Conservation (phyloP, 2,113 vertebrate species). For the Pheucticus melanocephalus region DNA sequence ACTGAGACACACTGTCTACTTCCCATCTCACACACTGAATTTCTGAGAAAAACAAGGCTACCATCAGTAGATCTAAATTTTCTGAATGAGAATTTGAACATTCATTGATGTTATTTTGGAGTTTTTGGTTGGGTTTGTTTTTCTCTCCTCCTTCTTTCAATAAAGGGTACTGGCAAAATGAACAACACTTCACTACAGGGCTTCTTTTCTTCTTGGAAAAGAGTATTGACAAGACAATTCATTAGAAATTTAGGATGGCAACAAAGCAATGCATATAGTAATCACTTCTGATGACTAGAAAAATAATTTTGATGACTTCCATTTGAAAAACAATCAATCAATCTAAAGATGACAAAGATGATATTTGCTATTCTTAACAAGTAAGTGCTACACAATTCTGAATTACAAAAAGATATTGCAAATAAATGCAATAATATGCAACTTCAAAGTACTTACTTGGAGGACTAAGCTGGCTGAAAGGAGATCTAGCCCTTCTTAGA, state of each 20-base stretch:
- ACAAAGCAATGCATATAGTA: background rate
- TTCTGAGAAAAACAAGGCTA: background rate
- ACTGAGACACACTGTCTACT: background rate
- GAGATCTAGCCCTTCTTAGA: conserved; percentile 63
- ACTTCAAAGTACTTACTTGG: conserved; percentile 54
- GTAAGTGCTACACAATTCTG: background rate
- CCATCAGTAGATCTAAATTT: background rate
- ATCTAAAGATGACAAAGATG: background rate
- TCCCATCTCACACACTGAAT: background rate
- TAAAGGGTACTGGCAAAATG: background rate
- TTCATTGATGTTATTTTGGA: background rate
- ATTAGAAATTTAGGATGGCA: background rate
- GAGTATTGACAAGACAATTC: background rate
- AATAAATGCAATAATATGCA: background rate
- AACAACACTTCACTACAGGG: background rate
- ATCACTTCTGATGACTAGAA: background rate
- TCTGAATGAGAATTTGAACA: background rate
- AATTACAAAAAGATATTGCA: background rate
- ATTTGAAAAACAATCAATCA: background rate
- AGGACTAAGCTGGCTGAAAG: conserved; percentile 69
- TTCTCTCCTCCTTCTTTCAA: background rate
- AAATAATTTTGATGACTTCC: background rate
- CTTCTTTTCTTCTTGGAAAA: background rate
- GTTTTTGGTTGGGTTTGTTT: background rate
- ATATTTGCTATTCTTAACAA: background rate